Evolutionary conservation across 2,888 invertebrate genomes (phyloP).

Genomic region (Trissolcus japonicus): DNA sequence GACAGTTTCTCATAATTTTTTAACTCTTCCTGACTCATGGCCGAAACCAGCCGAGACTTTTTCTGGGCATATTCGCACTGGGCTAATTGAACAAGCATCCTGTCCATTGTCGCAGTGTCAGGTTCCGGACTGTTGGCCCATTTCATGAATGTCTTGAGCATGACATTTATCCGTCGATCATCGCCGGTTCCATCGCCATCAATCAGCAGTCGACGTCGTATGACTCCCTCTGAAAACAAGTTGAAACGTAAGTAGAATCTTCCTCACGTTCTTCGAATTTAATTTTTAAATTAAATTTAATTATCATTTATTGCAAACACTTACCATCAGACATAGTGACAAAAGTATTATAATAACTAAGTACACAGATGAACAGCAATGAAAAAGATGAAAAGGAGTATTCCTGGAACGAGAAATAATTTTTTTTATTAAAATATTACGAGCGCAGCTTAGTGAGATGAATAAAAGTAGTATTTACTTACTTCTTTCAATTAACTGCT

Average conservation of each 20-base stretch:
- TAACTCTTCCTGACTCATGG: conserved; percentile 90
- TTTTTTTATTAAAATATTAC: background rate
- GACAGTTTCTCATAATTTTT: conserved; percentile 88
- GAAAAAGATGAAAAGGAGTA: background rate
- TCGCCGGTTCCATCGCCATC: conserved; percentile 99
- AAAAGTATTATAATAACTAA: background rate
- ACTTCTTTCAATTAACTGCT: too few relatives aligned
- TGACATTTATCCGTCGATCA: conserved; percentile 90
- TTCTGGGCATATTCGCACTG: conserved; percentile 92
- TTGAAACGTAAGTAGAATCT: conserved; percentile 3
- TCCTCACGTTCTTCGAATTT: background rate
- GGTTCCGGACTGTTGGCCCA: conserved; percentile 84
- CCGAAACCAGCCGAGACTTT: conserved; percentile 87
- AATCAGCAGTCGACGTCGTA: conserved; percentile 91
- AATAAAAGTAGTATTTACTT: too few relatives aligned
- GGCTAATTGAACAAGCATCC: conserved; percentile 88
- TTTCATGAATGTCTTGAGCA: conserved; percentile 89
- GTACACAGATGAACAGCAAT: background rate
- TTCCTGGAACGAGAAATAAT: background rate
- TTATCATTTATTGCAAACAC: background rate
- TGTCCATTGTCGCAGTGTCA: conserved; percentile 80
- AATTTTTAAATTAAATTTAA: background rate
- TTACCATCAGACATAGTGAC: conserved; percentile 13
- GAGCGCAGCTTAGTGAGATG: too few relatives aligned
- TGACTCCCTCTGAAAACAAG: conserved; percentile 89